Conservation (phyloP, 2,113 vertebrate species). For the Gymnocephalus cernua region DNA sequence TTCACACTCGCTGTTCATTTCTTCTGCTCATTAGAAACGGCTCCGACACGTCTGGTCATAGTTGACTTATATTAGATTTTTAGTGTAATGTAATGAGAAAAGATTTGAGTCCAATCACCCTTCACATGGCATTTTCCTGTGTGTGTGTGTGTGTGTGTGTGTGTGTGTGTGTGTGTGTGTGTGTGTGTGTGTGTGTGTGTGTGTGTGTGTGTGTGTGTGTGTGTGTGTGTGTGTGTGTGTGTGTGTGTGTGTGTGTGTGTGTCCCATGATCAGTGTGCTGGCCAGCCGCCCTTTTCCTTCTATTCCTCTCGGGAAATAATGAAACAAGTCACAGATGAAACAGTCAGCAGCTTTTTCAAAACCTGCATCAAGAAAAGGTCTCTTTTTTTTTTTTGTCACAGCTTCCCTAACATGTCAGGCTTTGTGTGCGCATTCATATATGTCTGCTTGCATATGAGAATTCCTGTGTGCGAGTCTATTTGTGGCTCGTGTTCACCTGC, state of each 20-base stretch:
- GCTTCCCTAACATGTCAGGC: background rate
- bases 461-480: constrained; percentile 17
- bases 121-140: constrained; percentile 6
- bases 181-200: constrained; percentile 4
- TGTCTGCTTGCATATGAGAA: constrained; percentile 3
- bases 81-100: constrained; percentile 2
- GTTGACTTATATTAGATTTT: background rate
- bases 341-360: background rate
- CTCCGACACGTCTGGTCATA: background rate
- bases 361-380: background rate
- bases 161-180: background rate
- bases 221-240: constrained; percentile 3
- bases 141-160: constrained; percentile 15
- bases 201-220: constrained; percentile 4
- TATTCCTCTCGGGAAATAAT: constrained; percentile 30
- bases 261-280: background rate
- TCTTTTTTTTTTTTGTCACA: background rate
- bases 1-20: background rate
- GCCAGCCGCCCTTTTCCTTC: constrained; percentile 24
- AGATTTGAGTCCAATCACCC: constrained; percentile 25
- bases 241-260: background rate
- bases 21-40: background rate
- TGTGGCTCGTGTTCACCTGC: constrained; percentile 45
- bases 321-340: background rate
- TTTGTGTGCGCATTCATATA: rapidly evolving